Evolutionary conservation across 2,113 vertebrate genomes (phyloP).

Genomic region (Seriola rivoliana): DNA sequence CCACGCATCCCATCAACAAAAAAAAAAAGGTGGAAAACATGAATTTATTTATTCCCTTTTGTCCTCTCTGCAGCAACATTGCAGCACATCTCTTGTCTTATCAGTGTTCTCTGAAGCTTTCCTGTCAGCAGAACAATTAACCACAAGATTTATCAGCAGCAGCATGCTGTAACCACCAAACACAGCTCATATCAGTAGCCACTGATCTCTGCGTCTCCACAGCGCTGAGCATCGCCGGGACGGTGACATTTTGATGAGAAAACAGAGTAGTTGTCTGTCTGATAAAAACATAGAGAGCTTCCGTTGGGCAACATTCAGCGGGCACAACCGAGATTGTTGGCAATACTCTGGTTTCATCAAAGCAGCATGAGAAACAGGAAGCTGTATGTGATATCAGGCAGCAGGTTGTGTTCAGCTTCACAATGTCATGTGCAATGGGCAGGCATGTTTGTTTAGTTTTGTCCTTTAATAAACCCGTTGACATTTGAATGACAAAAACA

Average conservation of each 20-base stretch:
- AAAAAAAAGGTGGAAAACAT: neutral
- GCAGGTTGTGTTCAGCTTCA: neutral
- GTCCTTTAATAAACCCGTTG: neutral
- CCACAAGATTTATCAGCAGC: conserved; percentile 45
- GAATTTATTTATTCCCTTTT: neutral
- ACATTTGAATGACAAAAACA: neutral
- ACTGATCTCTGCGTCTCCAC: neutral
- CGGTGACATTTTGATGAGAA: neutral
- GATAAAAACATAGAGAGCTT: neutral
- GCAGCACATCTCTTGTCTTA: conserved; percentile 12
- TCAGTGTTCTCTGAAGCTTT: conserved; percentile 18
- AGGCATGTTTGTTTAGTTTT: neutral
- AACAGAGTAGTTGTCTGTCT: neutral
- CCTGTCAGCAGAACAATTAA: conserved; percentile 55
- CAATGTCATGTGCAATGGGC: neutral
- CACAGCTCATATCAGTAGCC: conserved; percentile 14
- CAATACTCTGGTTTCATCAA: neutral
- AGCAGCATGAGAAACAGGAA: conserved; percentile 33
- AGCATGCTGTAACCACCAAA: neutral
- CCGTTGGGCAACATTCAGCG: neutral
- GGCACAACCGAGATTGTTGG: neutral
- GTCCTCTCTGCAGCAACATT: neutral
- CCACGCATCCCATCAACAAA: neutral
- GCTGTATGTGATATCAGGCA: conserved; percentile 20
- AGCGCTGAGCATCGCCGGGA: neutral